phyloP scores from a whole-genome alignment of 2,113 vertebrate genomes.

The Columbina picui region DNA sequence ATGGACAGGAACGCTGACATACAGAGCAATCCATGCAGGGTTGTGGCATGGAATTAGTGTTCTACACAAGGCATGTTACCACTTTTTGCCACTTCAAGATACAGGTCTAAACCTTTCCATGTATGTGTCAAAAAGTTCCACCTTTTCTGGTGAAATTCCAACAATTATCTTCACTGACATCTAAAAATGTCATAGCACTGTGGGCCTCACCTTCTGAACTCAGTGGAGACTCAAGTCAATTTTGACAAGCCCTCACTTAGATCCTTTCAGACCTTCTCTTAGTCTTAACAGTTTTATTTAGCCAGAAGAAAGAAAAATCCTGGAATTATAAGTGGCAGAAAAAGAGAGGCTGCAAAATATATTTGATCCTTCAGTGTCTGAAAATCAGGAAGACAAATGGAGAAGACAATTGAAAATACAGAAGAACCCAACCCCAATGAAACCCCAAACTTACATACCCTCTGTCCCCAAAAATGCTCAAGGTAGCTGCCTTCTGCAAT shows the following conservation, averaged over 20 bases:
- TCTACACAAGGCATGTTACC: neutral
- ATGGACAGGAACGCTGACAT: neutral
- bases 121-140: neutral
- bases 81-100: neutral
- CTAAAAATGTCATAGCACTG: slow-evolving; percentile 5
- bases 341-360: neutral
- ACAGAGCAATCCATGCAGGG: neutral
- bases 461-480: neutral
- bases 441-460: neutral
- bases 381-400: neutral
- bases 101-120: neutral
- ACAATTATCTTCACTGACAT: neutral
- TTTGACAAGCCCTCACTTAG: neutral
- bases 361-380: neutral
- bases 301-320: slow-evolving; percentile 8
- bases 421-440: neutral
- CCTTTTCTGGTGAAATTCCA: neutral
- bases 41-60: slow-evolving; percentile 26
- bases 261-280: neutral
- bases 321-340: neutral
- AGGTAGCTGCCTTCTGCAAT: neutral
- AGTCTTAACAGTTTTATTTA: neutral
- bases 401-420: neutral
- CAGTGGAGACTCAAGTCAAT: neutral
- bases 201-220: neutral